phyloP scores from a whole-genome alignment of 2,113 vertebrate genomes.

The Raja brachyura region DNA sequence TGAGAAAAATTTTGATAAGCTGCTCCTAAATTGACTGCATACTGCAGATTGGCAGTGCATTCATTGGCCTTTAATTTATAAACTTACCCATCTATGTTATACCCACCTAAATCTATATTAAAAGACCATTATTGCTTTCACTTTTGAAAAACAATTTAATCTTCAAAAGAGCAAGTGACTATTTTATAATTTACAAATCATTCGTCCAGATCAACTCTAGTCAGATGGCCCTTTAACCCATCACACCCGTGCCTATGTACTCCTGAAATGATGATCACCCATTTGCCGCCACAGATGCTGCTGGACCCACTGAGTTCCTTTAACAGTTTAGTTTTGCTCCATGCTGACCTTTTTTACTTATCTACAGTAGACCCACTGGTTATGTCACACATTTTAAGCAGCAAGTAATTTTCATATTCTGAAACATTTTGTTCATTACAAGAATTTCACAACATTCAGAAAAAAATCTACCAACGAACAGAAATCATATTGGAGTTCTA shows the following conservation, averaged over 20 bases:
- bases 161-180: background rate
- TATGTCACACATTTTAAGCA: background rate
- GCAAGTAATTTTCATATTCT: background rate
- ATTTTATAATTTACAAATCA: no score
- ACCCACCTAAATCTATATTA: background rate
- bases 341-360: no score
- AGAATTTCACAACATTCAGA: background rate
- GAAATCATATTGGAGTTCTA: background rate
- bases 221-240: no score
- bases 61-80: background rate
- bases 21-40: background rate
- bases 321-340: no score
- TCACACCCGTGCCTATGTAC: no score
- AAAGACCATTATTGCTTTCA: background rate
- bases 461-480: background rate
- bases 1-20: background rate
- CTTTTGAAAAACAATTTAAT: background rate
- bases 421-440: background rate
- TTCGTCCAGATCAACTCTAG: no score
- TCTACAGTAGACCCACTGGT: no score
- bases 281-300: no score
- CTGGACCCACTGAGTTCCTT: no score
- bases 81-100: background rate
- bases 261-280: no score
- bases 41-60: background rate